Percentiles rank a stretch among this genome's conserved stretches.
These are phyloP conservation scores for Lepidocyrtinus sp. DNA, from an alignment of 2,888 invertebrate species.

Conservation along the genomic window DNA sequence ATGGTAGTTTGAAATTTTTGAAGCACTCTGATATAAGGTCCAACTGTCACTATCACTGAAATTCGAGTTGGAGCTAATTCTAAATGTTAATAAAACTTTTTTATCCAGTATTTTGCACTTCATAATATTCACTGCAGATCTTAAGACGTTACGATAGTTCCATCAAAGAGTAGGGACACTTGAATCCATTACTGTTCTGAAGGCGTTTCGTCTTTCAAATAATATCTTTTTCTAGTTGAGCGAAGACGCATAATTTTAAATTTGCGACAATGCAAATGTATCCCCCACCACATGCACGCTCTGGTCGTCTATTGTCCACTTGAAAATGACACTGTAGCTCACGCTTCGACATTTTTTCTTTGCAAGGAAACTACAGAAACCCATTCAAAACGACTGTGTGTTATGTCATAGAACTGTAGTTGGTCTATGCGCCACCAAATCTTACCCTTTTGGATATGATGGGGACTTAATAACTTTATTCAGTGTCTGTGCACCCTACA, in stretches of 20 bases:
- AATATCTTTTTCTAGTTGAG: too few relatives aligned
- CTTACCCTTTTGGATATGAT: not conserved
- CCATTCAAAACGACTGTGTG: slow-evolving; percentile 33
- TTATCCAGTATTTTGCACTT: too few relatives aligned
- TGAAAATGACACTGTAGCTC: slow-evolving; percentile 43
- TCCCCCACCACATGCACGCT: not conserved
- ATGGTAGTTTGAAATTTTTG: too few relatives aligned
- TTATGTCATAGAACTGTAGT: slow-evolving; percentile 46
- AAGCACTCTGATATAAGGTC: not conserved
- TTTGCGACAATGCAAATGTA: not conserved
- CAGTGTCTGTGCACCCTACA: slow-evolving; percentile 1
- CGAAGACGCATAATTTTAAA: not conserved
- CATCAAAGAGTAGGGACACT: too few relatives aligned
- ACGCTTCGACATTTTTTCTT: slow-evolving; percentile 40
- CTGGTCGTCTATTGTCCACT: slow-evolving; percentile 20
- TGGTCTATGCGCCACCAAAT: not conserved
- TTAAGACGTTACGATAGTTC: too few relatives aligned
- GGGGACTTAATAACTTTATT: not conserved
- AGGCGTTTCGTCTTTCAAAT: too few relatives aligned
- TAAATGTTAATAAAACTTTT: too few relatives aligned
- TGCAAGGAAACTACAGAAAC: slow-evolving; percentile 17
- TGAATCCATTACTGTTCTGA: too few relatives aligned
- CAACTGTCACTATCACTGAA: not conserved
- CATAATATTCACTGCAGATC: too few relatives aligned
- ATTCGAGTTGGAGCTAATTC: too few relatives aligned